Conservation (phyloP, 2,888 invertebrate genomes). For the Chironomus tentans region DNA sequence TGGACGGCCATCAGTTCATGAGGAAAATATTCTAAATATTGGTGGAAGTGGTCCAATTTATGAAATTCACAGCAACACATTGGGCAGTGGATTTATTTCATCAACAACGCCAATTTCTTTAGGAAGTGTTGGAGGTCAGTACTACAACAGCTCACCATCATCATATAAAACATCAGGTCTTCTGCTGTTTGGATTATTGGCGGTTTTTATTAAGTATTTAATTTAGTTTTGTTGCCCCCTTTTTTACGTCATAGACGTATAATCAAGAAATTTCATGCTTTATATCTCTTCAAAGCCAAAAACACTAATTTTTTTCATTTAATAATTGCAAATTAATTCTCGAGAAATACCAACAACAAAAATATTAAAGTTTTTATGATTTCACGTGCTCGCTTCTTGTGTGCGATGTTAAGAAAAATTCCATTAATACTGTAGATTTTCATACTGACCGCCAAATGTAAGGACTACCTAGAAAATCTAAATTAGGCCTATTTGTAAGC, state of each 20-base stretch:
- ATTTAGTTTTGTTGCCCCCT: slow-evolving; percentile 7
- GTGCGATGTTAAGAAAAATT: background rate
- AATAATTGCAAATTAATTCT: slow-evolving; percentile 24
- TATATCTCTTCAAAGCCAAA: slow-evolving; percentile 9
- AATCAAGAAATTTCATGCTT: slow-evolving; percentile 14
- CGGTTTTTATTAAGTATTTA: slow-evolving; percentile 12
- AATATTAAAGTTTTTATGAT: slow-evolving; percentile 5
- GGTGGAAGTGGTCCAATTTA: slow-evolving; percentile 28
- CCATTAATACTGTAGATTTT: background rate
- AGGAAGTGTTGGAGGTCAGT: slow-evolving; percentile 16
- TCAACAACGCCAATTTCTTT: slow-evolving; percentile 31
- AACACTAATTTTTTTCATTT: background rate
- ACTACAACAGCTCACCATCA: background rate
- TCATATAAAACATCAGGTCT: background rate
- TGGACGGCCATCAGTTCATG: slow-evolving; percentile 33
- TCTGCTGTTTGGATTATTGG: background rate
- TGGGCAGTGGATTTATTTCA: slow-evolving; percentile 31
- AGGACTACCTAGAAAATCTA: background rate
- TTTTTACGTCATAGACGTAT: slow-evolving; percentile 6
- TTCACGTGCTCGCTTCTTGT: background rate
- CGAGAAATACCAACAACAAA: background rate
- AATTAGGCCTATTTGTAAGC: background rate
- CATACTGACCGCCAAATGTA: no score
- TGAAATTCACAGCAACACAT: slow-evolving; percentile 14
- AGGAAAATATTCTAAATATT: slow-evolving; percentile 28